Evolutionary conservation across 1,140 invertebrate species (phyloP), one percentile per base, ranked within the genome.

Genomic region (Popillia japonica): DNA sequence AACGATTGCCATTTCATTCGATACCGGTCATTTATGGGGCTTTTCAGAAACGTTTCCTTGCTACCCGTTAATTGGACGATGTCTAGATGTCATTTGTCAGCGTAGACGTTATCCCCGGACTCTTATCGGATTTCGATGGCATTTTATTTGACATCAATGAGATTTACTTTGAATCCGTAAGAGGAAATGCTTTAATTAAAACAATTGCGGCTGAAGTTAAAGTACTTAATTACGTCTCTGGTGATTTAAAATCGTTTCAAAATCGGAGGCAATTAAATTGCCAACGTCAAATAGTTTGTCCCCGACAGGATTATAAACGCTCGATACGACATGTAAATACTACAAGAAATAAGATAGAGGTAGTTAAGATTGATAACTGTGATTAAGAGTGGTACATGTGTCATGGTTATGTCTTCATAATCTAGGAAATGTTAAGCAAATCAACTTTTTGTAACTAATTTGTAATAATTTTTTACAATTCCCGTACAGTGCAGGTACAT

Each of bases 41-140:
- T 68, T 6, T 68, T 27, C 61, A 34, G 20, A 34, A 68, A 34
- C 61, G 27, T 34, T 61, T 68, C 22, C 61, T 22, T 68, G 9
- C 61, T 27, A 34, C 61, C 27, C 61, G 61, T 68, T 68, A 68
- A 68, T 68, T 68, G 61, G 61, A 68, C n/a, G 61, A 68, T 34
- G 61, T 34, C 61, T 68, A 20, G 27, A 68, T 34, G 61, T 68
- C 61, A 34, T 68, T 68, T 68, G 61, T 68, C 61, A 68, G 27
- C 61, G n/a, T 34, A 27, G 61, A 68, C 6, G 61, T 23, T 22
- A 55, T 11, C 48, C 27, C 10, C 61, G 27, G 17, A 27, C 61
- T 68, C 61, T 68, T 68, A 68, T 68, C 20, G 61, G 61, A 68
- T 68, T 68, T 20, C 61, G 27, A 68, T 68, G 61, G 61, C 20